Evolutionary conservation across 1,140 invertebrate species (phyloP).

Genomic region (Lepidurus packardi): DNA sequence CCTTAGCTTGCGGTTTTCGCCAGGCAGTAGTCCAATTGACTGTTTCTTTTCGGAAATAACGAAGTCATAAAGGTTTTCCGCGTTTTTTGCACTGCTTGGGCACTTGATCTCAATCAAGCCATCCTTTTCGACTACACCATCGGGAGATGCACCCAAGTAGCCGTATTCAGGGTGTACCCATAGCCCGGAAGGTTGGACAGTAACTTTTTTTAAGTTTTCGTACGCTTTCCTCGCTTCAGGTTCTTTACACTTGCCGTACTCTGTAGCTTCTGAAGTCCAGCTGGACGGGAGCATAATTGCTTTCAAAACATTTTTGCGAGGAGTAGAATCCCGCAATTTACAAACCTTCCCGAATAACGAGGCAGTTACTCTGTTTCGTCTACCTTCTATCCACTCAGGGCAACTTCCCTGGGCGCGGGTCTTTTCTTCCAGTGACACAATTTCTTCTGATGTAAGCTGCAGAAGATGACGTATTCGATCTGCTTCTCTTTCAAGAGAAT

Average conservation of each 20-base stretch:
- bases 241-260: neutral
- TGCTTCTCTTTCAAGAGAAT: neutral
- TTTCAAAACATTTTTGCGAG: neutral
- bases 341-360: neutral
- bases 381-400: neutral
- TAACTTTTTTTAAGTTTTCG: neutral
- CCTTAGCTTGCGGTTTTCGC: neutral
- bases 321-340: neutral
- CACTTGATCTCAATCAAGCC: slow-evolving; percentile 44
- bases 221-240: neutral
- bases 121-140: slow-evolving; percentile 44
- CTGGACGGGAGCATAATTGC: neutral
- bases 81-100: slow-evolving; percentile 38
- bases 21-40: neutral
- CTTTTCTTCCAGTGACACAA: neutral
- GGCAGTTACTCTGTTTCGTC: neutral
- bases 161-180: neutral
- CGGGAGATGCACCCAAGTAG: slow-evolving; percentile 43
- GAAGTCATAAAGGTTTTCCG: neutral
- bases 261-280: neutral
- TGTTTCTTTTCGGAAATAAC: neutral
- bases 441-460: neutral
- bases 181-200: neutral
- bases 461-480: neutral
- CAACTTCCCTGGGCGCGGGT: neutral